These are phyloP conservation scores for Zaprionus nigranus DNA, from an alignment of 1,140 invertebrate genomes.

Conservation along the genomic window DNA sequence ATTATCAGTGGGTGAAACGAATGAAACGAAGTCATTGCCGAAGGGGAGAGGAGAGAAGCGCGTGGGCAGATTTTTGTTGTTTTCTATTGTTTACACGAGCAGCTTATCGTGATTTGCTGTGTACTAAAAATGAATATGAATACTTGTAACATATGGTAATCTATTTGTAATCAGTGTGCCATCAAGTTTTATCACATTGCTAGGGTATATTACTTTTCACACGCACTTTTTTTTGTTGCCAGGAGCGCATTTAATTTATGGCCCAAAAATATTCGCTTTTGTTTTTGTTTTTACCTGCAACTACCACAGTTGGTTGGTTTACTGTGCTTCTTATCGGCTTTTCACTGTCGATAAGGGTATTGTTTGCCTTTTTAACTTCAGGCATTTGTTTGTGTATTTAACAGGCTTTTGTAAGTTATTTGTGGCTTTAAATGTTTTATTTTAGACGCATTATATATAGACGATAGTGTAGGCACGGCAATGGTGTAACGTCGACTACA, in stretches of 20 bases:
- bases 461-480: background rate
- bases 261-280: constrained; percentile 12
- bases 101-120: constrained; percentile 9
- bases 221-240: constrained; percentile 27
- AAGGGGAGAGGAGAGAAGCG: background rate
- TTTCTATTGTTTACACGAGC: constrained; percentile 30
- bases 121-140: constrained; percentile 3
- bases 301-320: constrained; percentile 4
- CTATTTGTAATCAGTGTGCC: constrained; percentile 25
- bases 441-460: background rate
- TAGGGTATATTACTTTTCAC: constrained; percentile 5
- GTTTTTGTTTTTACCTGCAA: constrained; percentile 12
- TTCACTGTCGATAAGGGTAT: constrained; percentile 38
- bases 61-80: constrained; percentile 10
- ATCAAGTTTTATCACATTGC: constrained; percentile 12
- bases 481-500: constrained; percentile 14
- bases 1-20: constrained; percentile 40
- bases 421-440: constrained; percentile 9
- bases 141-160: constrained; percentile 33
- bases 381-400: background rate
- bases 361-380: constrained; percentile 13
- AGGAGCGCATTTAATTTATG: constrained; percentile 42
- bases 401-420: background rate
- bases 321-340: constrained; percentile 39
- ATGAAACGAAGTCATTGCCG: background rate